phyloP scores from a whole-genome alignment of 2,888 invertebrate species.

The Prenolepis imparis region DNA sequence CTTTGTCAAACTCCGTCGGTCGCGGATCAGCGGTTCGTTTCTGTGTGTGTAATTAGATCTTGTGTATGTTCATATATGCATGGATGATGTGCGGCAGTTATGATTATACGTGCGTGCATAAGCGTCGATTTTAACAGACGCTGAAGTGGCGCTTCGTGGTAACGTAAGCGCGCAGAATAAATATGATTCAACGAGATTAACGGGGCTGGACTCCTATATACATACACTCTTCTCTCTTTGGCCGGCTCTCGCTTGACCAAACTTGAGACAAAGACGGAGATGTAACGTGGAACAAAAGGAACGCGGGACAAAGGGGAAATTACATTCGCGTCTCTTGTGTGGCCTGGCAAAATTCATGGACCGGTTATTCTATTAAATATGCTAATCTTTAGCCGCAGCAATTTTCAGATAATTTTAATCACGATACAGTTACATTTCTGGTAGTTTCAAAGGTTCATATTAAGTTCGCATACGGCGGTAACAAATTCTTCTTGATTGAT shows the following conservation, averaged over 20 bases:
- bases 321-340: slow-evolving; percentile 30
- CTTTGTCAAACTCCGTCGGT: slow-evolving; percentile 10
- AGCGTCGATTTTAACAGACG: slow-evolving; percentile 37
- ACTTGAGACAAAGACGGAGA: slow-evolving; percentile 39
- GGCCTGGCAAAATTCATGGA: slow-evolving; percentile 22
- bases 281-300: slow-evolving; percentile 38
- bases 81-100: slow-evolving; percentile 2
- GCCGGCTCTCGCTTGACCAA: slow-evolving; percentile 30
- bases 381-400: slow-evolving; percentile 24
- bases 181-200: slow-evolving; percentile 37
- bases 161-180: slow-evolving; percentile 45
- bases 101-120: slow-evolving; percentile 17
- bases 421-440: slow-evolving; percentile 2
- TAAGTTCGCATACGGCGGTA: neutral
- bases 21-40: slow-evolving; percentile 39
- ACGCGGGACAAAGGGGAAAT: slow-evolving; percentile 41
- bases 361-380: slow-evolving; percentile 1
- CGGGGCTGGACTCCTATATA: neutral
- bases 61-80: slow-evolving; percentile 31
- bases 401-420: slow-evolving; percentile 21
- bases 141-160: slow-evolving; percentile 38
- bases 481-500: slow-evolving; percentile 12
- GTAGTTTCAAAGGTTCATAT: neutral
- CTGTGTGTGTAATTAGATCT: slow-evolving; percentile 62
- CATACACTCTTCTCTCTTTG: neutral